These are phyloP conservation scores for Leucophora obtusa DNA, from an alignment of 2,888 invertebrate genomes.

Conservation along the genomic window DNA sequence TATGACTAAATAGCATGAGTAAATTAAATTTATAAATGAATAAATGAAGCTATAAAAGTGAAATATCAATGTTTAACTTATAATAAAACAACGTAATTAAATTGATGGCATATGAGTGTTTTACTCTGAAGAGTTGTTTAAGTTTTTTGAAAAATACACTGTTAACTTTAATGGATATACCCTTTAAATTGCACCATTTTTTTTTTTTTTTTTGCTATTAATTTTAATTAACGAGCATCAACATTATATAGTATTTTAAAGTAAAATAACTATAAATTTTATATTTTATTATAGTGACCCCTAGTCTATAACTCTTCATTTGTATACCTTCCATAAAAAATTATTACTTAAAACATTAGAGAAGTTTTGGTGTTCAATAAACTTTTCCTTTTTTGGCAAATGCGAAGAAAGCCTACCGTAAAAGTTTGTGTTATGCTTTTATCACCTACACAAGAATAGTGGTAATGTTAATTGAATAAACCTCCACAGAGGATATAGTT, in stretches of 20 bases:
- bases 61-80: conserved; percentile 35
- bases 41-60: conserved; percentile 34
- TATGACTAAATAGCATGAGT: neutral
- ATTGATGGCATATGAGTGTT: conserved; percentile 22
- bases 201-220: conserved; percentile 24
- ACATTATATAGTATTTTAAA: conserved; percentile 42
- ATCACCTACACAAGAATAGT: too few relatives aligned
- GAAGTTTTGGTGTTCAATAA: conserved; percentile 5
- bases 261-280: conserved; percentile 48
- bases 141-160: neutral
- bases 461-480: too few relatives aligned
- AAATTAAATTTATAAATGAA: conserved; percentile 28
- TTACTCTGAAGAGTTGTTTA: neutral
- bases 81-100: conserved; percentile 42
- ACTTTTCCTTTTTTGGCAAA: neutral
- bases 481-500: too few relatives aligned
- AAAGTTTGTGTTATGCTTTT: too few relatives aligned
- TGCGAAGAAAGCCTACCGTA: too few relatives aligned
- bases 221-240: conserved; percentile 45
- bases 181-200: neutral
- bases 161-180: neutral
- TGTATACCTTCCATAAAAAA: conserved; percentile 24
- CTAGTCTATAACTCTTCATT: conserved; percentile 40
- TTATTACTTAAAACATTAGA: conserved; percentile 17
- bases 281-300: conserved; percentile 50